Conservation (phyloP, 2,797 vertebrate genomes). For the Microctenopoma lineatum region DNA sequence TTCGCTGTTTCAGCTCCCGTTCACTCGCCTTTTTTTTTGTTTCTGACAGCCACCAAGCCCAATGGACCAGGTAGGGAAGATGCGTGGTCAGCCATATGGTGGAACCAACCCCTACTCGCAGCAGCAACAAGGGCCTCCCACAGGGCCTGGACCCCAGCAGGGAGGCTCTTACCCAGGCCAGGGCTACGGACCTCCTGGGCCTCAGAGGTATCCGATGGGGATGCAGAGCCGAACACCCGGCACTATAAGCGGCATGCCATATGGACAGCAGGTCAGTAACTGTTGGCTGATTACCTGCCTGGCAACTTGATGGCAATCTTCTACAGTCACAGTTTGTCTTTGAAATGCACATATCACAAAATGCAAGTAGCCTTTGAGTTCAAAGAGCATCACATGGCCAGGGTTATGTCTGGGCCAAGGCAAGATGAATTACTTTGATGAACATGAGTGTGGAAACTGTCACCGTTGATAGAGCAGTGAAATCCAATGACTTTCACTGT, state of each 20-base stretch:
- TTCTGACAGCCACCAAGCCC: constrained; percentile 89
- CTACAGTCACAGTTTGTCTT: not conserved
- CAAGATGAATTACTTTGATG: not conserved
- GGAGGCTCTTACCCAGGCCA: constrained; percentile 74
- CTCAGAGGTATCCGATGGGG: constrained; percentile 86
- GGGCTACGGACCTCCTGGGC: constrained; percentile 78
- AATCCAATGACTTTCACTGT: too few relatives aligned
- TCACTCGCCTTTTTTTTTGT: constrained; percentile 11
- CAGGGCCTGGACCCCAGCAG: constrained; percentile 73
- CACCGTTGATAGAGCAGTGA: too few relatives aligned
- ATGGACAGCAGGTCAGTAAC: constrained; percentile 93
- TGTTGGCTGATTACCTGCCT: not conserved
- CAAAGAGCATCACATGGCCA: constrained; percentile 1
- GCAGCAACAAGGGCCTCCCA: constrained; percentile 76
- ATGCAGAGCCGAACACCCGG: constrained; percentile 91
- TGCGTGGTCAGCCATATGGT: constrained; percentile 92
- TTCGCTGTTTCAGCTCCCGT: constrained; percentile 4
- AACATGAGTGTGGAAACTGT: not conserved
- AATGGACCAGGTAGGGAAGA: constrained; percentile 99
- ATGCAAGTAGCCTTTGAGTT: not conserved
- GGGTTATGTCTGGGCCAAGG: not conserved
- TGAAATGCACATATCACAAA: not conserved
- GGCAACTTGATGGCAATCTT: not conserved
- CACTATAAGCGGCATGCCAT: constrained; percentile 90
- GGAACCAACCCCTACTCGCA: constrained; percentile 90